phyloP scores from a whole-genome alignment of 2,797 vertebrate species.

The Falco biarmicus region DNA sequence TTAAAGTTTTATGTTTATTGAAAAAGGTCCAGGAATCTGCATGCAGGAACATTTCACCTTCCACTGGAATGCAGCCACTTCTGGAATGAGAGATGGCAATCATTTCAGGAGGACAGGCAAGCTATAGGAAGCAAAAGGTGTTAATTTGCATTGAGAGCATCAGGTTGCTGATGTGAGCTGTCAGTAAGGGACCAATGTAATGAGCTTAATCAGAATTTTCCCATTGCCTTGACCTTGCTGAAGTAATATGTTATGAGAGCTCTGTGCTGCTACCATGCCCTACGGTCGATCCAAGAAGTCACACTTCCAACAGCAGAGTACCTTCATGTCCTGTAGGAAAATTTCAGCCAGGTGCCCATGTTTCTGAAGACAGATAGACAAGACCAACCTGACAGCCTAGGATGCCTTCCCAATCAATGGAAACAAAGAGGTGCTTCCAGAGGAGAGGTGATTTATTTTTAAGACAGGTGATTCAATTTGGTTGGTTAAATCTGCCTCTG shows the following conservation, averaged over 20 bases:
- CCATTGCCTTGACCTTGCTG: background rate
- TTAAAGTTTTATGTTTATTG: slow-evolving; percentile 62
- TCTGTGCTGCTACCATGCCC: accelerated
- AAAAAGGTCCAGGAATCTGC: slow-evolving; percentile 6
- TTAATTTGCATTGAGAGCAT: background rate
- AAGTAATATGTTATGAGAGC: background rate
- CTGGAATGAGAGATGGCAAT: accelerated
- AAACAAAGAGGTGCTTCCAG: background rate
- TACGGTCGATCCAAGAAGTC: accelerated
- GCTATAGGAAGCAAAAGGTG: background rate
- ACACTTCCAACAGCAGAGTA: accelerated
- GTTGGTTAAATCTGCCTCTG: background rate
- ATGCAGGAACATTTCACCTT: slow-evolving; percentile 22
- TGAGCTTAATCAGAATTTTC: background rate
- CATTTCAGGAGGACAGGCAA: background rate
- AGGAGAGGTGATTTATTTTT: background rate
- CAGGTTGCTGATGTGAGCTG: background rate
- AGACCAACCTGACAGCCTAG: background rate
- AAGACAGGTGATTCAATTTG: accelerated
- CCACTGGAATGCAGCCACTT: background rate
- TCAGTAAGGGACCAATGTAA: background rate
- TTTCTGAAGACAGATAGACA: background rate
- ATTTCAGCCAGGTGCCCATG: background rate
- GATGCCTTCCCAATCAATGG: background rate
- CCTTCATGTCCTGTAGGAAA: accelerated